A percentile compares a stretch with the other conserved stretches of the same genome.
phyloP scores from a whole-genome alignment of 2,888 invertebrate genomes.

The Caenorhabditis sp. region DNA sequence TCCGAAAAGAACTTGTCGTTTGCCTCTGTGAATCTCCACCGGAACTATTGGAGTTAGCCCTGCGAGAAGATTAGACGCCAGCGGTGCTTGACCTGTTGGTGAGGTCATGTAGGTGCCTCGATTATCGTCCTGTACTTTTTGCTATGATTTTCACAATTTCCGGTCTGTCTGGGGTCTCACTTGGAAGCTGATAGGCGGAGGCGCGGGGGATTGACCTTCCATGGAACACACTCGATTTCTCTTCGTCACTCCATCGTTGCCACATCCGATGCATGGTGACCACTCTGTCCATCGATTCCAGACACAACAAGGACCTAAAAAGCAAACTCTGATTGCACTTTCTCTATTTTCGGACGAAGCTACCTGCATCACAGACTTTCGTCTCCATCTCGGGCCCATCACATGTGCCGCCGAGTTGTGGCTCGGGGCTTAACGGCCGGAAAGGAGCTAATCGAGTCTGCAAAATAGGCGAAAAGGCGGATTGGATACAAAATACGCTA shows the following conservation, averaged over 20 bases:
- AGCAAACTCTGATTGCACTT: neutral
- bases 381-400: constrained; percentile 65
- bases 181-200: constrained; percentile 57
- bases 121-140: constrained; percentile 42
- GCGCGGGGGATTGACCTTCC: constrained; percentile 41
- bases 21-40: constrained; percentile 60
- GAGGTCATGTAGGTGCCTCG: constrained; percentile 37
- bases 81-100: constrained; percentile 5
- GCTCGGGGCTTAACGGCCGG: constrained; percentile 35
- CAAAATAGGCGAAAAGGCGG: neutral
- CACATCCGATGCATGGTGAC: constrained; percentile 67
- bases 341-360: neutral
- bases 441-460: constrained; percentile 48
- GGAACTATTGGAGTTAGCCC: constrained; percentile 64
- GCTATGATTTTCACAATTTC: neutral
- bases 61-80: constrained; percentile 25
- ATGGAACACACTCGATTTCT: constrained; percentile 56
- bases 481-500: neutral
- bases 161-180: constrained; percentile 20
- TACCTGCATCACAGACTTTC: constrained; percentile 70
- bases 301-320: constrained; percentile 65
- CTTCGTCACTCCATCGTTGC: constrained; percentile 53
- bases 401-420: constrained; percentile 59
- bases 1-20: constrained; percentile 51
- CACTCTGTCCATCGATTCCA: constrained; percentile 68